Evolutionary conservation across 1,140 invertebrate species (phyloP), one percentile per base, ranked within the genome.

Genomic region (Pseudomyrmex sp.): DNA sequence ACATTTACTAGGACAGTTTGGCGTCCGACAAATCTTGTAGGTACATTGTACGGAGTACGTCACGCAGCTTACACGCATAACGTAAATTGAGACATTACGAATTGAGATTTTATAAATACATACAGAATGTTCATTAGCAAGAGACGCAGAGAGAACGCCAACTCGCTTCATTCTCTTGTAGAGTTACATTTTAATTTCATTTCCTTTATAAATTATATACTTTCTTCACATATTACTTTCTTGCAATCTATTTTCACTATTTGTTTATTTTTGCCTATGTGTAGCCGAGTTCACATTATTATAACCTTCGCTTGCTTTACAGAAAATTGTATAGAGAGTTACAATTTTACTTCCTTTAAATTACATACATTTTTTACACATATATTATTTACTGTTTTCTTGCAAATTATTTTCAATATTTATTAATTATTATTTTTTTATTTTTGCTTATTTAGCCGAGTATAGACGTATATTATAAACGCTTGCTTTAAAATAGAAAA

Each of bases 1-100:
- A 95, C 91, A 95, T 95, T 93, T 95, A 90, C 93, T 95, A 94
- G 92, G 91, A 91, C 90, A 91, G 74, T 77, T 88, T 84, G 85
- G 72, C 87, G 73, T 89, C 85, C 85, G 85, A 80, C 86, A 84
- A 77, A 70, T 85, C 70, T 82, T 84, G 87, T 89, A 89, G 87
- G 88, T 89, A 89, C 88, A 86, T 86, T 83, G 83, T 77, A 75
- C 85, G 82, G 85, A 88, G 77, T 86, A 77, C 75, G 68, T 86
- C 79, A 80, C 77, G 74, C 62, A 82, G 84, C 87, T 89, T 89
- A 82, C 66, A 87, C 62, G 54, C 54, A 79, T 79, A 77, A 76
- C 74, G 62, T 77, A 79, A 79, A 70, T 79, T 15, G 65, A 70
- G 63, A 70, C 18, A 79, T 26, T n/a, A 58, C 52, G 48, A 59